Evolutionary conservation across 2,888 invertebrate genomes (phyloP), one percentile per base, ranked within the genome.

Genomic region (Dorcus hopei): DNA sequence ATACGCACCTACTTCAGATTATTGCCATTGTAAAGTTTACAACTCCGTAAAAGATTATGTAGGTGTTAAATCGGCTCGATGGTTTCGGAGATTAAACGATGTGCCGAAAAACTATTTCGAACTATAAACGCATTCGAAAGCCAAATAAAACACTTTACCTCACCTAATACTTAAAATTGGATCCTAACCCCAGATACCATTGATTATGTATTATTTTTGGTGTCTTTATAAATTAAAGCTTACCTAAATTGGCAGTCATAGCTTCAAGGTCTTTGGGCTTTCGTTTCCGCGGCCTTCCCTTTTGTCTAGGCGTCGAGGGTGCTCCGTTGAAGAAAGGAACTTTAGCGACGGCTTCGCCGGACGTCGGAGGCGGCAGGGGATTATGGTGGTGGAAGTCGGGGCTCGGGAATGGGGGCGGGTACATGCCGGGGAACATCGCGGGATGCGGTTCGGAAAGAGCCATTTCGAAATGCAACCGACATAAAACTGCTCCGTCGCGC

Each of bases 251-350:
- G 53, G 91, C 89, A 53, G 91, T 88, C 87, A 93, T 89, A 60
- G 90, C 85, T 74, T 93, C 93, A 70, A 93, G 85, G 76, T 93
- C 93, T 82, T 93, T 93, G 53, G 92, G 93, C 79, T 95, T 95
- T 83, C 95, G 85, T 81, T 95, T 95, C 75, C 95, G 83, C 39
- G 95, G 95, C 67, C 96, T 83, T 8, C 95, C 95, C 83, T 96
- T 96, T 79, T 95, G 95, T 69, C 94, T 83, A 5, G 93, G 91
- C 68, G 83, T 80, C 71, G 84, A 74, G n/a, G 87, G 85, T 8
- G 82, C 80, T 38, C 85, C 85, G 73, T 85, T 84, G 70, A 84
- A 87, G 71, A 83, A 85, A 56, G 80, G 77, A 64, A 72, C 71
- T 60, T 74, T 72, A 61, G 74, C 77, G 49, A 58, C 60, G 50